phyloP scores from a whole-genome alignment of 1,140 invertebrate genomes.

The Dreissena polymorpha region DNA sequence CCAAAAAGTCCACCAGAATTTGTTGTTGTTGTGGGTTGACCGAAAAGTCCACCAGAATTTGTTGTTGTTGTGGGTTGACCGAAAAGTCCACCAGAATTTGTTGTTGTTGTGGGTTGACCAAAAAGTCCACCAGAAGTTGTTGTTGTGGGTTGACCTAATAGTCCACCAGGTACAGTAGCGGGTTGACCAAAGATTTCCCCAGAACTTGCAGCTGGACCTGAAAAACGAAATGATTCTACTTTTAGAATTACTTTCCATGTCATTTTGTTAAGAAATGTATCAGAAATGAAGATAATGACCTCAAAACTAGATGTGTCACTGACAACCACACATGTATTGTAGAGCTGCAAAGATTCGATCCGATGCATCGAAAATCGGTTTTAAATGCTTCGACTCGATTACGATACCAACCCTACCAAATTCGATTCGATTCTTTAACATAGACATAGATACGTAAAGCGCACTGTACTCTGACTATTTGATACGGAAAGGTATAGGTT shows the following conservation, averaged over 20 bases:
- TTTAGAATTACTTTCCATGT: constrained; percentile 2
- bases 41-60: constrained; percentile 37
- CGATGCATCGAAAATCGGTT: no score
- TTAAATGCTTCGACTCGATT: no score
- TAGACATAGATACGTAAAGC: no score
- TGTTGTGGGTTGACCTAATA: constrained; percentile 35
- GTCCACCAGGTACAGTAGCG: not conserved
- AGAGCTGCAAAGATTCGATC: no score
- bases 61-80: constrained; percentile 33
- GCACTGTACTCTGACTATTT: no score
- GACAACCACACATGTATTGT: no score
- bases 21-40: constrained; percentile 10
- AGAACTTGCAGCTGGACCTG: constrained; percentile 5
- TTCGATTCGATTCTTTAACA: no score
- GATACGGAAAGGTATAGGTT: no score
- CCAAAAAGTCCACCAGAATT: not conserved
- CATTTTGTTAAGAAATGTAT: no score
- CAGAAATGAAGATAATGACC: no score
- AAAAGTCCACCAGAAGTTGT: constrained; percentile 15
- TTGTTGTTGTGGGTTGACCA: constrained; percentile 13
- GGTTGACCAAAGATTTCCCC: constrained; percentile 39
- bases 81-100: constrained; percentile 19
- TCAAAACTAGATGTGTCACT: no score
- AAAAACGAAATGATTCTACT: not conserved
- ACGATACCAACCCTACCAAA: no score